Evolutionary conservation across 2,888 invertebrate genomes (phyloP).

Genomic region (Machimus atricapillus): DNA sequence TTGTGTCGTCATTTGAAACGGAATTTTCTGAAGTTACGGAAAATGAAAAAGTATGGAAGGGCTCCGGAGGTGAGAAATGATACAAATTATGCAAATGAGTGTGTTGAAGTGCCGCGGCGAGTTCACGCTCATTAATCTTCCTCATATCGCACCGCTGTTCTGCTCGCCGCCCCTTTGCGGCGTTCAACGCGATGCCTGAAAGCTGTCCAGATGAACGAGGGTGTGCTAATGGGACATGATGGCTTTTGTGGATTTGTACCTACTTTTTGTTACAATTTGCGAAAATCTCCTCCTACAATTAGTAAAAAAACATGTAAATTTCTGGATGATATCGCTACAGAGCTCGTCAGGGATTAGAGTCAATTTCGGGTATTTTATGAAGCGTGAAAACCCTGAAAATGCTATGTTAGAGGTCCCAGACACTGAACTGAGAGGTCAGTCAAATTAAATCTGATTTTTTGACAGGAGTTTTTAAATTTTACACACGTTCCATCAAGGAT

Average conservation of each 20-base stretch:
- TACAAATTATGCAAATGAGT: constrained; percentile 48
- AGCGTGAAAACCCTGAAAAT: background rate
- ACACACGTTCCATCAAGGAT: background rate
- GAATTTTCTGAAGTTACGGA: constrained; percentile 35
- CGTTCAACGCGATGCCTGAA: constrained; percentile 36
- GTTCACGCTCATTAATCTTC: constrained; percentile 47
- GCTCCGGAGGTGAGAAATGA: constrained; percentile 45
- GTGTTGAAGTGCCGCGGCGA: constrained; percentile 45
- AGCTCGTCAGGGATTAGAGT: background rate
- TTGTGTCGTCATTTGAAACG: constrained; percentile 40
- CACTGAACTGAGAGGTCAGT: background rate
- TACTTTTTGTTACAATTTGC: background rate
- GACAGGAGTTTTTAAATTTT: background rate
- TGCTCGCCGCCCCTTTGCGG: constrained; percentile 14
- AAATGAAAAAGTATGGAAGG: constrained; percentile 29
- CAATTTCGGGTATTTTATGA: background rate
- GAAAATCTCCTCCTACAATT: constrained; percentile 15
- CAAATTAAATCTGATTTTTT: background rate
- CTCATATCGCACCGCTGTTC: constrained; percentile 42
- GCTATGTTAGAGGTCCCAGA: background rate
- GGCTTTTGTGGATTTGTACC: constrained; percentile 19
- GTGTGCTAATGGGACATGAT: constrained; percentile 43
- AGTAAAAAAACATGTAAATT: constrained; percentile 23
- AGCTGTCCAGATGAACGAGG: constrained; percentile 34
- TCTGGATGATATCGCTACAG: background rate